These are phyloP conservation scores for Pseudochaenichthys georgianus DNA, from an alignment of 2,797 vertebrate species.

Conservation along the genomic window DNA sequence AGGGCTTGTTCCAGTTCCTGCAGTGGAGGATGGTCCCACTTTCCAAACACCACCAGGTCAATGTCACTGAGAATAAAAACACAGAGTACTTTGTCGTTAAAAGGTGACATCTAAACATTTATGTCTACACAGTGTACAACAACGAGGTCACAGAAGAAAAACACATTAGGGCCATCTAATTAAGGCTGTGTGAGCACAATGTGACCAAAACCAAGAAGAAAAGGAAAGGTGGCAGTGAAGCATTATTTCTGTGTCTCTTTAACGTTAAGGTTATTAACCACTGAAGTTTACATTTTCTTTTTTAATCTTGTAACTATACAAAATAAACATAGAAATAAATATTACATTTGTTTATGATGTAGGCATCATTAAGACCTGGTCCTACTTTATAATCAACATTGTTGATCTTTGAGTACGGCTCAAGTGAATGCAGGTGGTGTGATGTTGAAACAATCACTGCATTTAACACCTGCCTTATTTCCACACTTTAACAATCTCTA, in stretches of 20 bases:
- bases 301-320: neutral
- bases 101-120: neutral
- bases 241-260: neutral
- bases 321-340: neutral
- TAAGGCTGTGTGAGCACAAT: neutral
- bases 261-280: neutral
- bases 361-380: neutral
- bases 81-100: neutral
- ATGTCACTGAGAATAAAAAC: constrained; percentile 89
- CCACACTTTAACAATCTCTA: neutral
- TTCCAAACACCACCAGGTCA: constrained; percentile 98
- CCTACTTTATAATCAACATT: neutral
- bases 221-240: neutral
- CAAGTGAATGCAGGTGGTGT: neutral
- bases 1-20: constrained; percentile 96
- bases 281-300: neutral
- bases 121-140: neutral
- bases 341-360: neutral
- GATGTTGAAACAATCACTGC: neutral
- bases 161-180: neutral
- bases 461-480: neutral
- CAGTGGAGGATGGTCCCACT: constrained; percentile 95
- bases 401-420: neutral
- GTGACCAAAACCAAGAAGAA: neutral
- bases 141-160: neutral